Evolutionary conservation across 2,113 vertebrate species (phyloP), one percentile per base, ranked within the genome.

Genomic region (Elgaria multicarinata): DNA sequence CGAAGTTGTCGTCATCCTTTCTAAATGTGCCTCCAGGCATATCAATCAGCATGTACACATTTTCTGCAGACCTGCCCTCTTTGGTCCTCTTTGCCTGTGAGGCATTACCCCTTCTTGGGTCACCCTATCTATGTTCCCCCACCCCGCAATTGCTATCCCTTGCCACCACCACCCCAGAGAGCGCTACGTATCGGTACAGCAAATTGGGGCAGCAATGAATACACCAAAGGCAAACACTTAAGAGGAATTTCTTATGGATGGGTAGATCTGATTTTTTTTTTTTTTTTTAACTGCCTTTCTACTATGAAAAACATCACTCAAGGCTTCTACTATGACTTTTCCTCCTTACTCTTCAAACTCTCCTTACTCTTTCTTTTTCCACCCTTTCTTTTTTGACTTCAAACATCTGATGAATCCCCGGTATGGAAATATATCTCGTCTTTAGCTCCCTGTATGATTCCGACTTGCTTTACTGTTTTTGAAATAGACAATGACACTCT

Each of bases 391-490:
- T 87, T 89, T 87, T 75, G 78, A 66, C 89, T 94, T 94, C 33
- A 39, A 90, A 92, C 93, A 93, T 77, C 24, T 44, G 93, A 62
- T 91, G 76, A 89, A 84, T 81, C 89, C 90, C 67, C 93, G 90
- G 64, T 69, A 53, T 89, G 50, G 55, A 85, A 93, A 87, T 42
- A 13, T 39, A 82, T n/a, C 39, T 39, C 74, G 78, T 86, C 92
- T 62, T 72, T 42, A 87, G 58, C 71, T 90, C 85, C 84, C 92
- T 39, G 76, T 58, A 88, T 87, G 90, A 90, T 62, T 92, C 86
- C 91, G 91, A 86, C 90, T 93, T 90, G 78, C 53, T 92, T 94
- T 93, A 94, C 42, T 53, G 36, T 92, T 89, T 91, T 91, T 86
- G 91, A 91, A 90, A 92, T 93, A 42, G 12, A 82, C 86, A 87